Evolutionary conservation across 2,888 invertebrate genomes (phyloP).

Genomic region (Timema podura): DNA sequence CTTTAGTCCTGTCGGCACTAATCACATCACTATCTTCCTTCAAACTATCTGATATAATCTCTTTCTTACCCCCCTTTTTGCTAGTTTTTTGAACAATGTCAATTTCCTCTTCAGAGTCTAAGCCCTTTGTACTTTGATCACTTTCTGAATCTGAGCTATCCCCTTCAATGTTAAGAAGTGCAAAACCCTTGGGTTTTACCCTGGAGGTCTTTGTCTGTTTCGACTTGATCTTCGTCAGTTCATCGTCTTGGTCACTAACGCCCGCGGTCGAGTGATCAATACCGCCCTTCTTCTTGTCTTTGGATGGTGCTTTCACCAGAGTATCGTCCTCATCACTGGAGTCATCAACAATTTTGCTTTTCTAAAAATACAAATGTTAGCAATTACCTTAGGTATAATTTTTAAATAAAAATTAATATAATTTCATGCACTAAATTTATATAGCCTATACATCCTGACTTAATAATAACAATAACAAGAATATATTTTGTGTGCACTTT

Average conservation of each 20-base stretch:
- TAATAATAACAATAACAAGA: too few species aligned
- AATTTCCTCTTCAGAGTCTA: conserved; percentile 30
- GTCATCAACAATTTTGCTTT: conserved; percentile 29
- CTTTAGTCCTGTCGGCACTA: conserved; percentile 16
- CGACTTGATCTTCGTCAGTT: conserved; percentile 7
- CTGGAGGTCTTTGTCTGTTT: conserved; percentile 10
- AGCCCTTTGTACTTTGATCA: conserved; percentile 6
- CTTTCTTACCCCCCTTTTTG: conserved; percentile 11
- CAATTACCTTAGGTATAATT: neutral
- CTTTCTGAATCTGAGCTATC: conserved; percentile 22
- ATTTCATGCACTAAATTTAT: too few species aligned
- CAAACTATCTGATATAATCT: neutral
- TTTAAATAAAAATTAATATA: too few species aligned
- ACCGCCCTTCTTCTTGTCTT: conserved; percentile 24
- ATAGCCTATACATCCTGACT: too few species aligned
- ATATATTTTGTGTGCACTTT: too few species aligned
- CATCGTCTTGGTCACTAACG: conserved; percentile 22
- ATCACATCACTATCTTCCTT: conserved; percentile 2
- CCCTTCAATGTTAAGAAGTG: conserved; percentile 59
- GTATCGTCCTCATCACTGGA: conserved; percentile 29
- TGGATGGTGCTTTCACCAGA: neutral
- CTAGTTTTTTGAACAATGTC: neutral
- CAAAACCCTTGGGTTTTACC: conserved; percentile 50
- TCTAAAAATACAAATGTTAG: conserved; percentile 24
- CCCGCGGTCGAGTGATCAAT: conserved; percentile 24